Base-by-base conservation (phyloP, 2,113 vertebrate genomes). In the rat (Rattus norvegicus) region DNA sequence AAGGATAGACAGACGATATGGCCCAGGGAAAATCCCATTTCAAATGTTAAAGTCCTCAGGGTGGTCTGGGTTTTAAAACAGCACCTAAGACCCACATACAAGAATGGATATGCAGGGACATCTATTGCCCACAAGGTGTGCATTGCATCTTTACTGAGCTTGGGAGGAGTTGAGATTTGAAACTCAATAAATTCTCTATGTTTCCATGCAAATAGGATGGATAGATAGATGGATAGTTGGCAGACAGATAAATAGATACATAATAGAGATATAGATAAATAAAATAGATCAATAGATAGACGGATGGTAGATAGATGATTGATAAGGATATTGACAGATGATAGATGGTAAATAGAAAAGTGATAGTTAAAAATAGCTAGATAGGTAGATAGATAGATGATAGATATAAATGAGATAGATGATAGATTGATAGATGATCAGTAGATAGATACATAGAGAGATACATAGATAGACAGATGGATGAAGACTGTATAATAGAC, bases 71-170 rank as follows among this genome's bases (percentile, higher is more conserved):
- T 30, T 87, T 65, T 33, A 0, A 12, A 7, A 39, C 17, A 2
- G 7, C 26, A 8, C 12, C 5, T 67, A 36, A 11, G 4, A 30
- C 7, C 1, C 14, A 3, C 3, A 11, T 10, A 0, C n/a, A 36
- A 61, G 43, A 22, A 56, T 28, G 7, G 5, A 4, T 12, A 30
- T 11, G 10, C 30, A 54, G 9, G 7, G 39, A 13, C 2, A 7
- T 36, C 1, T 33, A 26, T 11, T n/a, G 5, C 28, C 4, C 7
- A 1, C 0, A 2, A 47, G 8, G 8, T 24, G 61, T 76, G 26
- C 12, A 24, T 28, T 30, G 0, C 20, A 75, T 65, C 24, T 72
- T 88, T n/a, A 81, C 76, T 39, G 72, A 92, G 16, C 14, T 65
- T n/a, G 6, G 19, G 9, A 87, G 9, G 7, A 10, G 14, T 47